Evolutionary conservation across 2,888 invertebrate species (phyloP).

Genomic region (Orchesella flavescens): DNA sequence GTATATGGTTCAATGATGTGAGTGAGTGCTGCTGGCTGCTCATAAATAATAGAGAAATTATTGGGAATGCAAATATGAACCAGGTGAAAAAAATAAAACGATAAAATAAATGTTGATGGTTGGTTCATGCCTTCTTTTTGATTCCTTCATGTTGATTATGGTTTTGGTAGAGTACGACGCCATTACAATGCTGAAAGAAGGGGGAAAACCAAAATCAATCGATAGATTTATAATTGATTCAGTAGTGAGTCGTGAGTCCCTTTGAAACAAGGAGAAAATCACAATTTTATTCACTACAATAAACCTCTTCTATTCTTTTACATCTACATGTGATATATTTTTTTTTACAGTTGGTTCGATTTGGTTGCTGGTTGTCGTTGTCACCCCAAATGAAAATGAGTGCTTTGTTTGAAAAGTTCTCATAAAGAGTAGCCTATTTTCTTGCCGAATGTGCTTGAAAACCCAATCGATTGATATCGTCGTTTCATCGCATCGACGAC

Average conservation of each 20-base stretch:
- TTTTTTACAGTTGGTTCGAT: neutral
- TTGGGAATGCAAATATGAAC: constrained; percentile 48
- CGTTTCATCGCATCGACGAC: too few relatives aligned
- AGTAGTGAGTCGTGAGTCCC: too few relatives aligned
- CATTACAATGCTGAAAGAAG: too few relatives aligned
- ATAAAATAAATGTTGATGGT: neutral
- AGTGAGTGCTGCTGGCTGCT: neutral
- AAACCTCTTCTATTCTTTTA: neutral
- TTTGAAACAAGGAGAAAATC: too few relatives aligned
- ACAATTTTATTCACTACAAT: neutral
- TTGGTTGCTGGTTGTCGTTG: constrained; percentile 13
- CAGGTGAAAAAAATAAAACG: constrained; percentile 35
- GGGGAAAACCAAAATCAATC: too few relatives aligned
- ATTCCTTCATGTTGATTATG: constrained; percentile 7
- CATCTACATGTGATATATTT: too few relatives aligned
- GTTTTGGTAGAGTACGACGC: constrained; percentile 10
- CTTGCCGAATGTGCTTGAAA: too few relatives aligned
- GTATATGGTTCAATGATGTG: constrained; percentile 43
- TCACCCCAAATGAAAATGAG: neutral
- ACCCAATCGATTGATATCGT: too few relatives aligned
- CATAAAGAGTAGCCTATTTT: too few relatives aligned
- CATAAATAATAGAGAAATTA: constrained; percentile 25
- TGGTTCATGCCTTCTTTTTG: neutral
- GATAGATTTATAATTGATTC: too few relatives aligned
- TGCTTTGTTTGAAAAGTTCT: too few relatives aligned